Base-by-base conservation (phyloP, 2,888 invertebrate genomes). In the Chalcosyrphus nemorum region DNA sequence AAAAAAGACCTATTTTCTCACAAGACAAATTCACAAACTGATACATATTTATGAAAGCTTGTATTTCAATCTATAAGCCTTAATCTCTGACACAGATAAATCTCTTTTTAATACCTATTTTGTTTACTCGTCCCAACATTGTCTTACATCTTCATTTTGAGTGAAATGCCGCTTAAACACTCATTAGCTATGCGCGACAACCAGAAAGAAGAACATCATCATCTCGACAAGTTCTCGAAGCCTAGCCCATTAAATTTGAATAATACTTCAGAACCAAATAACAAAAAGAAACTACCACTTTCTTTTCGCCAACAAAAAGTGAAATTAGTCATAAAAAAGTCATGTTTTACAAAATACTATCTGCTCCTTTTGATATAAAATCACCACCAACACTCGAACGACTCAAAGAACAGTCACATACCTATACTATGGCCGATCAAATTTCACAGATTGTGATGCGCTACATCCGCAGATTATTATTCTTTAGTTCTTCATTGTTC, bases 271-370 rank as follows among this genome's bases (percentile, higher is more conserved):
- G 21, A 63, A 35, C 5, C 52, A 38, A 56, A 56, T 19, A n/a
- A 32, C 5, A n/a, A 17, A 21, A 35, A 35, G 13, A 7, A 52
- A 52, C 41, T 24, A 15, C 19, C 52, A 72, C 61, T 63, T 72
- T 72, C 61, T 7, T 68, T 63, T 63, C 32, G 24, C 52, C 61
- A 72, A n/a, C n/a, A n/a, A n/a, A 72, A 72, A 72, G 72, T 61
- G 72, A 72, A 72, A 72, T 32, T 54, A 54, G 66, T 71, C 50
- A 38, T 1, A 35, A 21, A 56, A 32, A 21, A 45, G 35, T 47
- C 70, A 47, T 21, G 45, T 32, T 35, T 70, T 24, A 19, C 11
- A 24, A 3, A 2, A n/a, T n/a, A n/a, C n/a, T n/a, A n/a, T n/a
- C n/a, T n/a, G n/a, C 24, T 65, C 27, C 50, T 9, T 52, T 19